Percentiles rank a stretch among this genome's conserved stretches.
These are phyloP conservation scores for Danio rerio DNA, from an alignment of 2,113 vertebrate species.

Conservation along the genomic window GRCz12tu NC_133196.1:2547001-2547500, in stretches of 20 bases:
- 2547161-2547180: conserved; percentile 12
- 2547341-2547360: too few relatives aligned
- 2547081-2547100: conserved; percentile 50
- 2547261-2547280: background rate
- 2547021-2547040: background rate
- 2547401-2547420: too few relatives aligned
- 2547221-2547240: background rate
- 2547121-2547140: conserved; percentile 51
- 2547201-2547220: background rate
- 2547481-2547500: too few relatives aligned
- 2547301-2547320: background rate
- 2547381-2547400: too few relatives aligned
- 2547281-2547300: background rate
- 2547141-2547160: conserved; percentile 51
- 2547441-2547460: too few relatives aligned
- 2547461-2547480: too few relatives aligned
- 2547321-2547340: background rate
- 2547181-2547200: background rate
- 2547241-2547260: background rate
- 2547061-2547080: conserved; percentile 30
- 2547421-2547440: too few relatives aligned
- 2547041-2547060: background rate
- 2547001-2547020: background rate
- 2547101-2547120: conserved; percentile 46
- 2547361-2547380: too few relatives aligned